Conservation (phyloP, 1,140 invertebrate species). For the Aphidius gifuensis region DNA sequence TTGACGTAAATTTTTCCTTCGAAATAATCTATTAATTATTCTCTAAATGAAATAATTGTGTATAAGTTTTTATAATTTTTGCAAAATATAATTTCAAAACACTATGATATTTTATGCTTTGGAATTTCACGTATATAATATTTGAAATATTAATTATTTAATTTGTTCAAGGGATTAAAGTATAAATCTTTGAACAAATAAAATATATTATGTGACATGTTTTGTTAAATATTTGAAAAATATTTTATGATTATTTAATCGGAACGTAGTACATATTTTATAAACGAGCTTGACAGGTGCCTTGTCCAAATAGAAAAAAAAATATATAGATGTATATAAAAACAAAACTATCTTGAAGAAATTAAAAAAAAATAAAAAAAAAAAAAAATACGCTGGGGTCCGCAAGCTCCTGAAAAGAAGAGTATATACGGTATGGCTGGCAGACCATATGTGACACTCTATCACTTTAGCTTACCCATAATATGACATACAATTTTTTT, state of each 20-base stretch:
- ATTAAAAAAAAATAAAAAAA: conserved; percentile 3
- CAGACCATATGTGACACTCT: conserved; percentile 50
- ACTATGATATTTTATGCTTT: too few species aligned
- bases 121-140: too few species aligned
- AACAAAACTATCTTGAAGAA: background rate
- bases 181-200: too few species aligned
- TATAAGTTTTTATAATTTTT: too few species aligned
- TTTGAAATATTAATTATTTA: too few species aligned
- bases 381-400: conserved; percentile 17
- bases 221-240: too few species aligned
- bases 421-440: conserved; percentile 40
- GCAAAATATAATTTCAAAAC: too few species aligned
- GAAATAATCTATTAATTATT: too few species aligned
- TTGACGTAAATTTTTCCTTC: too few species aligned
- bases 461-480: conserved; percentile 47
- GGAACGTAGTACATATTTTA: conserved; percentile 14
- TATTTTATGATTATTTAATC: too few species aligned
- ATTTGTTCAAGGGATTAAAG: too few species aligned
- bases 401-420: conserved; percentile 24
- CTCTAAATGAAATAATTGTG: too few species aligned
- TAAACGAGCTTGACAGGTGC: conserved; percentile 50
- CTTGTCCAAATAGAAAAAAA: conserved; percentile 40
- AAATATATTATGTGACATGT: conserved; percentile 30
- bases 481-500: conserved; percentile 32
- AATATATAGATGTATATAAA: conserved; percentile 15